phyloP scores from a whole-genome alignment of 2,113 vertebrate species.

The Xenus cinereus region DNA sequence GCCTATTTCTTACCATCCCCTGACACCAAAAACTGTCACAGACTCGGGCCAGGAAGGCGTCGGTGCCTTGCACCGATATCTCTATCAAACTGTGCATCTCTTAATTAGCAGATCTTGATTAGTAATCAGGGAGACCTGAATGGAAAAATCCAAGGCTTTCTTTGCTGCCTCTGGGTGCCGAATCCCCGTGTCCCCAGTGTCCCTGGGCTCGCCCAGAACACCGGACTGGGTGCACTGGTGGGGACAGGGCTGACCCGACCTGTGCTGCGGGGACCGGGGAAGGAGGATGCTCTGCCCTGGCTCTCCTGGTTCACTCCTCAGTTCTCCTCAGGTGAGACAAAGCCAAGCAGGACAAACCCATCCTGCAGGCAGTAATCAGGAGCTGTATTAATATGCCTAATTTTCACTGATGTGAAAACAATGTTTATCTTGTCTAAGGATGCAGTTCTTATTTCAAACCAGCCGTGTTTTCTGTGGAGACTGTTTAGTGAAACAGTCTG shows the following conservation, averaged over 20 bases:
- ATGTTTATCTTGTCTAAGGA: background rate
- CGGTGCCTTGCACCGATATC: background rate
- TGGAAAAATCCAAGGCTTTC: background rate
- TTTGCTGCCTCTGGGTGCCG: background rate
- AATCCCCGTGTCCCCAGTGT: fast-evolving
- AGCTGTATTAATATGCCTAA: background rate
- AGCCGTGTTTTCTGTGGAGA: background rate
- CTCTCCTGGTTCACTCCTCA: background rate
- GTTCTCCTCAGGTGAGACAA: background rate
- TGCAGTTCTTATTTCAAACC: background rate
- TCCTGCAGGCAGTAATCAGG: background rate
- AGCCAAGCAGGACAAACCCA: background rate
- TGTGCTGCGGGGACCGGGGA: fast-evolving
- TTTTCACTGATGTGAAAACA: background rate
- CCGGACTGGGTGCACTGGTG: fast-evolving
- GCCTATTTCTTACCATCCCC: background rate
- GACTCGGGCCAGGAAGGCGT: background rate
- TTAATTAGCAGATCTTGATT: background rate
- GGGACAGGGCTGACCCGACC: background rate
- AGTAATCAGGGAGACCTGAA: background rate
- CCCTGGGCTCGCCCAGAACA: background rate
- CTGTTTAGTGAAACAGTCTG: background rate
- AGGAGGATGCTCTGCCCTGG: background rate
- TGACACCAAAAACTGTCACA: background rate
- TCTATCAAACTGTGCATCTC: background rate